Evolutionary conservation across 2,888 invertebrate species (phyloP).

Genomic region (Spisula solida): DNA sequence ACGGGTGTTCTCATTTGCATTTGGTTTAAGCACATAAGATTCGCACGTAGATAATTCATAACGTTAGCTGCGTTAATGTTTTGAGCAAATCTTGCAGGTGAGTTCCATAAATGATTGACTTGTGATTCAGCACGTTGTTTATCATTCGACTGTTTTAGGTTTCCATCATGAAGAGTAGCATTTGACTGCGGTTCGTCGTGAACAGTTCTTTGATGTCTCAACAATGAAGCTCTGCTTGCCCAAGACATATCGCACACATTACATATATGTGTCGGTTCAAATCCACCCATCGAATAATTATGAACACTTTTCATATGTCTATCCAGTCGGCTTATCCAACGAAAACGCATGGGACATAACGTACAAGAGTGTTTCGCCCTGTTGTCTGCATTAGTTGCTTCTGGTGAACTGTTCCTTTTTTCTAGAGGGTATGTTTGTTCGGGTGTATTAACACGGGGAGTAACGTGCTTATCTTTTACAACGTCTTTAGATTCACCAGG

Average conservation of each 20-base stretch:
- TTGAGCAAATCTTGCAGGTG: neutral
- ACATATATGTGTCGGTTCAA: conserved; percentile 24
- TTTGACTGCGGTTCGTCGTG: neutral
- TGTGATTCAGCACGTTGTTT: too few species aligned
- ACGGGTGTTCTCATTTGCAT: neutral
- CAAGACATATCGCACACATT: neutral
- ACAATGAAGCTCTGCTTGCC: neutral
- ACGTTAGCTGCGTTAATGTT: conserved; percentile 1
- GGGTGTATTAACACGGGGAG: neutral
- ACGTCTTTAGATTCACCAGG: neutral
- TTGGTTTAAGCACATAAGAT: conserved; percentile 19
- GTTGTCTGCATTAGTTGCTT: neutral
- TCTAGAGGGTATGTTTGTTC: neutral
- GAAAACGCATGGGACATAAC: conserved; percentile 21
- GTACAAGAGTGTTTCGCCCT: conserved; percentile 11
- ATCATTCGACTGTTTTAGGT: too few species aligned
- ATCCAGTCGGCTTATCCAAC: neutral
- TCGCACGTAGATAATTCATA: conserved; percentile 25
- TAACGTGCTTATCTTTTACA: neutral
- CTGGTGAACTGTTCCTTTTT: neutral
- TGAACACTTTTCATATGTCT: conserved; percentile 32
- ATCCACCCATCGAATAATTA: neutral
- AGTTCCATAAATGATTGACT: neutral
- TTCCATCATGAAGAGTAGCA: neutral
- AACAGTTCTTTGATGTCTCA: neutral